Evolutionary conservation across 2,113 vertebrate genomes (phyloP), one percentile per base, ranked within the genome.

Genomic region (Tichodroma muraria): DNA sequence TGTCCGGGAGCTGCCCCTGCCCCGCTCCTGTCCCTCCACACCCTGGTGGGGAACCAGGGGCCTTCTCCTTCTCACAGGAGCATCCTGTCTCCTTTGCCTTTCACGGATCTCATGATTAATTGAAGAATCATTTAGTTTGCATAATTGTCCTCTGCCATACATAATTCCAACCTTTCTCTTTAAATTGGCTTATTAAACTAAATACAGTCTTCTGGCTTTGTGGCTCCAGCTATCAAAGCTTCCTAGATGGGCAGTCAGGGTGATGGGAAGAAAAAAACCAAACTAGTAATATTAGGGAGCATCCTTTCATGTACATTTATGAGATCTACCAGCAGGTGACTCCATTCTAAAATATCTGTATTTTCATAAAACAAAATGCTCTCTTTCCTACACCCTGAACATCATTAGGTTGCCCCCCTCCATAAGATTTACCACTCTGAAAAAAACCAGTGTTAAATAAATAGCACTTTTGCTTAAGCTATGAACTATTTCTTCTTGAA

Each of bases 131-230:
- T 97, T 97, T 95, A 81, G 87, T 95, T 96, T 97, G 96, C 91
- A 88, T 97, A 97, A 97, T 88, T 97, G 92, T 97, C 94, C 96
- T 97, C 96, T 97, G 95, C 96, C 92, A 88, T 94, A 94, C 84
- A 72, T 97, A 97, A 97, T 97, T 95, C 94, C 96, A 97, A 92
- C 90, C 95, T 96, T 97, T 97, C 93, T 97, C 94, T 97, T 98
- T 82, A 96, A 91, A 96, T 90, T 95, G 87, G 78, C 80, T 96
- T 96, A 91, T 97, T 95, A 97, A 95, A 94, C 91, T 96, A 97
- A 98, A 97, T 92, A 90, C n/a, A 76, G 71, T 65, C 77, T 80
- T 96, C 95, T 96, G 95, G 56, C 96, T 97, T 89, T 80, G 91
- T 95, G 93, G 93, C 60, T 96, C 84, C 94, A 95, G 95, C 91